These are phyloP conservation scores for Chrysopilus asiliformis DNA, from an alignment of 2,888 invertebrate species.

Conservation along the genomic window DNA sequence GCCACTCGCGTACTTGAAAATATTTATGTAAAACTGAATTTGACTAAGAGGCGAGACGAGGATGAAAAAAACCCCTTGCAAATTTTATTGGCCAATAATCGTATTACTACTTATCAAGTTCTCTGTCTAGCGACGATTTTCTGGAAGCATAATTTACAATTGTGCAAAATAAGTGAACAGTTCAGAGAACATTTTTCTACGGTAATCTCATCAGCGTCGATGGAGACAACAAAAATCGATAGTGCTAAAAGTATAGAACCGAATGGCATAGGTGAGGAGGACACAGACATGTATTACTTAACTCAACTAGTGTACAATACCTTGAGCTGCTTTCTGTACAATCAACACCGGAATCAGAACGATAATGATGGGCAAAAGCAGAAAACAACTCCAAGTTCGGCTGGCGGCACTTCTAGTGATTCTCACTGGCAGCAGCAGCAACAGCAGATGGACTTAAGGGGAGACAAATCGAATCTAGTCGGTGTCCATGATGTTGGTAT, in stretches of 20 bases:
- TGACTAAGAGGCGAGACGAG: background rate
- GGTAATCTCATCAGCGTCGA: too few species aligned
- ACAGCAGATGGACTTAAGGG: background rate
- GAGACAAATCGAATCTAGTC: background rate
- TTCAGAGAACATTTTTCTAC: constrained; percentile 29
- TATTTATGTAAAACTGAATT: constrained; percentile 3
- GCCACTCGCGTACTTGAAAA: constrained; percentile 10
- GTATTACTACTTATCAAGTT: constrained; percentile 23
- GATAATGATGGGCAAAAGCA: too few species aligned
- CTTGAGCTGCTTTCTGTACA: constrained; percentile 26
- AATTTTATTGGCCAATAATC: constrained; percentile 16
- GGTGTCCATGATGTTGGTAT: background rate
- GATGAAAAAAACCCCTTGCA: constrained; percentile 1
- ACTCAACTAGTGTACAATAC: constrained; percentile 17
- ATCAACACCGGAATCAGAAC: constrained; percentile 2
- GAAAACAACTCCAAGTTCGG: too few species aligned
- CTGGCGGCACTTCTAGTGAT: too few species aligned
- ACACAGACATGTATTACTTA: too few species aligned
- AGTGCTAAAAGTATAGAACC: too few species aligned
- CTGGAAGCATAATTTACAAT: constrained; percentile 32
- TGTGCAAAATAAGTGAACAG: constrained; percentile 27
- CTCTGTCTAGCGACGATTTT: constrained; percentile 28
- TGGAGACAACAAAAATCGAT: too few species aligned
- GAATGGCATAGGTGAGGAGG: too few species aligned
- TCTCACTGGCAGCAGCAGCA: background rate